Base-by-base conservation (phyloP, 1,140 invertebrate genomes). In the Sesamia nonagrioides region DNA sequence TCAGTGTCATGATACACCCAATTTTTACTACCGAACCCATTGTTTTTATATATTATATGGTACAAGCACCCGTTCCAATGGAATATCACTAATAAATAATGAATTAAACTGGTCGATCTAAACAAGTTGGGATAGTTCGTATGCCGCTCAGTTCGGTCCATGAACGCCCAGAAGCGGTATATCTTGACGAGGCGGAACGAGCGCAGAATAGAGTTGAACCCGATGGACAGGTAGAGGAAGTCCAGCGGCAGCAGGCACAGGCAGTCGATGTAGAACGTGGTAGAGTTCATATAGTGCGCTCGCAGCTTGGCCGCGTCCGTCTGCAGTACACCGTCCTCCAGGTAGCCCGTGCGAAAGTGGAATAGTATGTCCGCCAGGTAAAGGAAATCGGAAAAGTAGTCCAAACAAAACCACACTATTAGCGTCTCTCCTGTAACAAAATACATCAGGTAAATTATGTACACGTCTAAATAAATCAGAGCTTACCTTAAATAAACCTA, bases 31-130 rank as follows among this genome's bases (percentile, higher is more conserved):
- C 98, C 98, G 93, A 99, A 99, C 81, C 98, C 98, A 95, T 98
- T 97, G 95, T 98, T 98, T 95, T 98, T 98, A 96, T 98, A 97
- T 90, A 99, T 98, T 92, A 99, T 98, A 96, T 99, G 98, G 96
- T 98, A 99, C 90, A 99, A 96, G 96, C 99, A 99, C 84, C 99
- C 98, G 95, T 99, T 99, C 99, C 99, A 99, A 96, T 99, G 99
- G 96, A 99, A 99, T 95, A 99, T 99, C 95, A 99, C 98, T 95
- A 99, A 96, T 87, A 99, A 96, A 95, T 99, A 99, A 96, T 99
- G 98, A 92, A 99, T 98, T 86, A 99, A 96, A 88, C 98, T 98
- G 60, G 98, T 97, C 78, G 98, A 99, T 84, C 99, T 97, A 96
- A 99, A 99, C 91, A 99, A 96, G 96, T 99, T 99, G 77, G 99